Conservation (phyloP, 2,113 vertebrate species). For the Pomatorhinus ruficollis region DNA sequence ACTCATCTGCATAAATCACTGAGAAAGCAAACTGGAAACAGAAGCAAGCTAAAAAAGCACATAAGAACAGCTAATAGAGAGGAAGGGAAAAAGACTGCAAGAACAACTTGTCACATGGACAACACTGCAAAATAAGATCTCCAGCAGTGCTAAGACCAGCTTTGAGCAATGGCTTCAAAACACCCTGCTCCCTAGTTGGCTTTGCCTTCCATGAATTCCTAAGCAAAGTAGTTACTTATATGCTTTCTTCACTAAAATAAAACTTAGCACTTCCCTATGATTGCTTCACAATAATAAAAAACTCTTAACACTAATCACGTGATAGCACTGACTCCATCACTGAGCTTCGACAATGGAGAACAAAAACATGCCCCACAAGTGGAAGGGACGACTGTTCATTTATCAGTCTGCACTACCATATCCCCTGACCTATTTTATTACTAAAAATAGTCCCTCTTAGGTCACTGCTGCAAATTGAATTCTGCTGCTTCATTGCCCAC, state of each 20-base stretch:
- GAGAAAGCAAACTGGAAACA: neutral
- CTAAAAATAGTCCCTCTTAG: conserved; percentile 91
- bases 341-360: neutral
- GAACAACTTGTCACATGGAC: neutral
- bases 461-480: conserved; percentile 85
- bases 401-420: conserved; percentile 68
- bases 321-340: conserved; percentile 13
- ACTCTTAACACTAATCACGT: neutral
- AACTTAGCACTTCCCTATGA: neutral
- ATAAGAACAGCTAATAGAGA: neutral
- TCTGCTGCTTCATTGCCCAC: conserved; percentile 83
- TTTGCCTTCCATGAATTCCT: neutral
- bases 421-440: conserved; percentile 91
- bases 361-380: conserved; percentile 47
- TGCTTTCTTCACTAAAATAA: neutral
- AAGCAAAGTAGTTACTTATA: neutral
- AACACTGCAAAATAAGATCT: neutral
- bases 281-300: neutral
- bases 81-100: neutral
- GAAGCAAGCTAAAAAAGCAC: neutral
- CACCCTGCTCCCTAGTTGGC: neutral
- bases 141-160: neutral
- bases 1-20: neutral
- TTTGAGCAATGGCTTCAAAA: neutral
- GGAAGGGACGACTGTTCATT: conserved; percentile 59